Evolutionary conservation across 2,888 invertebrate genomes (phyloP).

Genomic region (Belgica antarctica): DNA sequence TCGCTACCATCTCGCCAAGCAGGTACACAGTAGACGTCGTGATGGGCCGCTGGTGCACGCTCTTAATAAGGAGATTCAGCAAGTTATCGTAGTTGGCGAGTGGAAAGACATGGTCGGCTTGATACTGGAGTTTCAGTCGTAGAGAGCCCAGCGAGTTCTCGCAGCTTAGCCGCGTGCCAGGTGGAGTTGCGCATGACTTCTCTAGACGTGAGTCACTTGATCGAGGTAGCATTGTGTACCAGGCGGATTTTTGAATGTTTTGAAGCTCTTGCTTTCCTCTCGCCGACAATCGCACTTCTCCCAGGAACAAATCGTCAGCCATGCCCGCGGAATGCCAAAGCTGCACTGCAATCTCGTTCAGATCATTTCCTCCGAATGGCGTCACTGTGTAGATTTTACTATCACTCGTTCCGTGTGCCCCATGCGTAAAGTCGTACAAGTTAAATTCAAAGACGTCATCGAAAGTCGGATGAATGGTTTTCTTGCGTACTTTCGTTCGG

Average conservation of each 20-base stretch:
- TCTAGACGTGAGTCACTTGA: constrained; percentile 61
- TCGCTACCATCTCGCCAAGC: constrained; percentile 80
- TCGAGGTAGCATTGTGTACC: constrained; percentile 73
- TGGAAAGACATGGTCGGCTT: constrained; percentile 85
- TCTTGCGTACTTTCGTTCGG: constrained; percentile 83
- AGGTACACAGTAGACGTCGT: constrained; percentile 79
- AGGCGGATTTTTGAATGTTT: constrained; percentile 66
- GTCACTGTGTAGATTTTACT: constrained; percentile 60
- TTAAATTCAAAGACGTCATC: constrained; percentile 83
- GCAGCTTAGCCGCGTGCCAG: constrained; percentile 65
- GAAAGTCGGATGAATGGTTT: constrained; percentile 85
- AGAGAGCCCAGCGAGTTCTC: constrained; percentile 74
- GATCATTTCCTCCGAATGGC: constrained; percentile 64
- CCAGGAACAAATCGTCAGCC: constrained; percentile 80
- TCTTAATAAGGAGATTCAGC: constrained; percentile 70
- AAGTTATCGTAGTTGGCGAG: constrained; percentile 76
- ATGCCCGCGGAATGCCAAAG: constrained; percentile 82
- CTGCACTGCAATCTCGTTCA: constrained; percentile 76
- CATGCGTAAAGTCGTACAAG: constrained; percentile 62
- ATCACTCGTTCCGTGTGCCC: constrained; percentile 55
- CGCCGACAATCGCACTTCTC: constrained; percentile 79
- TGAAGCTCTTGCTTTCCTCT: constrained; percentile 65
- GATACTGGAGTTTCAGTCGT: constrained; percentile 81
- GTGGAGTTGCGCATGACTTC: constrained; percentile 69
- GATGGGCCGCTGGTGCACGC: constrained; percentile 61